Base-by-base conservation (phyloP, 1,140 invertebrate genomes). In the Myzus persicae region DNA sequence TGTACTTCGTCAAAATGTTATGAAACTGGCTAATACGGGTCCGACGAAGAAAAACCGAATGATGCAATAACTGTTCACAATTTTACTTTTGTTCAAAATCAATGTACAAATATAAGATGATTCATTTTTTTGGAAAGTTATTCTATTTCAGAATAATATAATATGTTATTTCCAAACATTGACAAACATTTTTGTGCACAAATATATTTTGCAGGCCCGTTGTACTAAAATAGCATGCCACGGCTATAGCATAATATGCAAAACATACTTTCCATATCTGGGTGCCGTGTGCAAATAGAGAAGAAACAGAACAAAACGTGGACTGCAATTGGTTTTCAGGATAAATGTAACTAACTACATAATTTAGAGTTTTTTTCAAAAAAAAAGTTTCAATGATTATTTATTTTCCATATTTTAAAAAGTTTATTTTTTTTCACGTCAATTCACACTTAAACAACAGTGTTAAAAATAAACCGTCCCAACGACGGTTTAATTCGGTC, bases 21-120 rank as follows among this genome's bases (percentile, higher is more conserved):
- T 42, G 22, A 54, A 88, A 88, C 38, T 88, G 0, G 6, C 6
- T 51, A 40, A 90, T 31, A 44, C 11, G 44, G 44, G 40, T 14
- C 8, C 9, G 67, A 90, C 24, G 20, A 40, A 1, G 48, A 90
- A 59, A 51, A 22, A 20, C 7, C 48, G 11, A 59, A 90, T 90
- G 18, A 36, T 40, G 36, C 7, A 54, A 67, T 44, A 44, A 4
- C 46, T 11, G 36, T 40, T 31, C 38, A 36, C 59, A 51, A 89
- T 82, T 59, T 76, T 14, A 36, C 6, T 46, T 90, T n/a, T 93
- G 67, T 88, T 81, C 3, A 91, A 84, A 91, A 91, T 82, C 40
- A 2, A 31, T 89, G 67, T 1, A 93, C 59, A n/a, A 76, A 76
- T 26, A 38, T 76, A 44, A 85, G 42, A 40, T 42, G 4, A 31